These are phyloP conservation scores for Aethes cnicana DNA, from an alignment of 2,888 invertebrate species.

Conservation along the genomic window DNA sequence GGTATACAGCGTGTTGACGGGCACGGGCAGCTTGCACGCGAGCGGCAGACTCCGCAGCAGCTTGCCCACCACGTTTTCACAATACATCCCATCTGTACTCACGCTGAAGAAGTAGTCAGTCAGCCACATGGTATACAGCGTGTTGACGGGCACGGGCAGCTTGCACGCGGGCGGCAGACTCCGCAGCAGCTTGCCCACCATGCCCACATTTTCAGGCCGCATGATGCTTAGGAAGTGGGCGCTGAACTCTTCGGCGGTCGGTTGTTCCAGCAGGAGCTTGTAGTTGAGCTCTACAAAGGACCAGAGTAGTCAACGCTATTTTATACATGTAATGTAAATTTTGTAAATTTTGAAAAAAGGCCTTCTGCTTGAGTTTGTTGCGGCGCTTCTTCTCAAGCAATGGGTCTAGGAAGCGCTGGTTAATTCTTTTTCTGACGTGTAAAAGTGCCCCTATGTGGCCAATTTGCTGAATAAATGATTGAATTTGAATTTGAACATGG, in stretches of 20 bases:
- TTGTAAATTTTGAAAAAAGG: too few species aligned
- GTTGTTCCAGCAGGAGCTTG: slow-evolving; percentile 54
- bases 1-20: slow-evolving; percentile 59
- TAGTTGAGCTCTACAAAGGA: slow-evolving; percentile 51
- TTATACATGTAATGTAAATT: too few species aligned
- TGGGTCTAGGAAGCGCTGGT: too few species aligned
- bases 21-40: slow-evolving; percentile 50
- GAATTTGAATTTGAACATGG: too few species aligned
- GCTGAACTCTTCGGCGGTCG: slow-evolving; percentile 44
- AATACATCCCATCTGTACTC: slow-evolving; percentile 41
- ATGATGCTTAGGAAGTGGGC: slow-evolving; percentile 54
- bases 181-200: slow-evolving; percentile 68
- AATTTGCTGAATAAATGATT: too few species aligned
- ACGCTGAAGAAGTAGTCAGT: slow-evolving; percentile 71
- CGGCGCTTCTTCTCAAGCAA: too few species aligned
- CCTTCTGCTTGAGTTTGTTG: too few species aligned
- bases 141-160: slow-evolving; percentile 54
- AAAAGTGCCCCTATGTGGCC: too few species aligned
- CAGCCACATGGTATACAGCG: slow-evolving; percentile 69
- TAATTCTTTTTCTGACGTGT: too few species aligned
- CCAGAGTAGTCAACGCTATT: too few species aligned
- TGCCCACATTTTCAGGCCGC: slow-evolving; percentile 63
- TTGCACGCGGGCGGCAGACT: slow-evolving; percentile 63
- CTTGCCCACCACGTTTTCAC: slow-evolving; percentile 52
- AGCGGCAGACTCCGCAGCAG: slow-evolving; percentile 68